These are phyloP conservation scores for Jordanella pulchra DNA, from an alignment of 2,797 vertebrate species.

Conservation along the genomic window DNA sequence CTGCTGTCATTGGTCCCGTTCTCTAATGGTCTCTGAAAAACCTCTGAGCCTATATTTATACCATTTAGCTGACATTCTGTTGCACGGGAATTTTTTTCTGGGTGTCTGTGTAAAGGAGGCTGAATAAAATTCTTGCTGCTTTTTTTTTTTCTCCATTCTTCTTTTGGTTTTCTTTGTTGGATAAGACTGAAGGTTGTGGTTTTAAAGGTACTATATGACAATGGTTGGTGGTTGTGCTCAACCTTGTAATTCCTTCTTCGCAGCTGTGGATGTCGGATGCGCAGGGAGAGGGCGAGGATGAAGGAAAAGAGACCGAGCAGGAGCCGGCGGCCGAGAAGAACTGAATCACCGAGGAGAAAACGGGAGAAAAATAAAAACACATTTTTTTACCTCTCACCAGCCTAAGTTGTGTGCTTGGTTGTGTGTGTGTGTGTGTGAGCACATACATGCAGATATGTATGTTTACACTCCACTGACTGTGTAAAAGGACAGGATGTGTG, in stretches of 20 bases:
- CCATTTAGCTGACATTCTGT: no score
- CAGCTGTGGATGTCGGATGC: conserved; percentile 96
- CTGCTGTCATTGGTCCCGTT: no score
- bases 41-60: no score
- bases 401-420: conserved; percentile 71
- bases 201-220: not conserved
- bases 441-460: conserved; percentile 71
- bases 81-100: no score
- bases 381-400: conserved; percentile 80
- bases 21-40: no score
- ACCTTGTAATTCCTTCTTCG: conserved; percentile 18
- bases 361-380: conserved; percentile 25
- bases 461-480: conserved; percentile 73
- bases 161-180: no score
- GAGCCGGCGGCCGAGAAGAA: conserved; percentile 88
- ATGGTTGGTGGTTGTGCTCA: not conserved
- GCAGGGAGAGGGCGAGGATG: conserved; percentile 85
- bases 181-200: not conserved
- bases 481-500: conserved; percentile 70
- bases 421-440: conserved; percentile 63
- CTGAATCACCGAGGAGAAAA: conserved; percentile 65
- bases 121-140: no score
- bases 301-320: conserved; percentile 81
- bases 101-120: no score
- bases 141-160: no score